phyloP scores from a whole-genome alignment of 2,888 invertebrate species.

The Drosophila limbata region DNA sequence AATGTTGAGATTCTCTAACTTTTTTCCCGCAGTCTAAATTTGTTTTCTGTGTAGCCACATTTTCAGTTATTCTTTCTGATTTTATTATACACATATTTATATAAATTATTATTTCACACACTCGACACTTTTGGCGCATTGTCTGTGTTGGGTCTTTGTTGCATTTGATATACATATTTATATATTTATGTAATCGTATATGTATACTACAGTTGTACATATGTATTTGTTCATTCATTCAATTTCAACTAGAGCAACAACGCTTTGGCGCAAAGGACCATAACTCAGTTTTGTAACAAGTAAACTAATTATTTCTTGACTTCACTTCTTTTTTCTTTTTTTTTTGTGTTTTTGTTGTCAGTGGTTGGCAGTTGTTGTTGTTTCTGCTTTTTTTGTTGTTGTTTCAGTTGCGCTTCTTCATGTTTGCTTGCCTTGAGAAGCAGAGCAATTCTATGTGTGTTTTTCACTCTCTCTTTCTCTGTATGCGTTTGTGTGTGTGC shows the following conservation, averaged over 20 bases:
- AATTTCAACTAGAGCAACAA: constrained; percentile 70
- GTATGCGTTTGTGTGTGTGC: constrained; percentile 6
- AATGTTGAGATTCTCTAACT: too few species aligned
- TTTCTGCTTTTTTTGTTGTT: constrained; percentile 14
- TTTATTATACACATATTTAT: constrained; percentile 2
- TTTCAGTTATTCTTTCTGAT: constrained; percentile 22
- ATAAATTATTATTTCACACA: constrained; percentile 53
- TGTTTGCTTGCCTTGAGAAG: constrained; percentile 58
- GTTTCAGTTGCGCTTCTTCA: constrained; percentile 32
- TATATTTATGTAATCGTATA: constrained; percentile 1
- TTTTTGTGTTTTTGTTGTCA: constrained; percentile 27
- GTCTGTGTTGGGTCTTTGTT: constrained; percentile 24
- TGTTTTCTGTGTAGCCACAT: constrained; percentile 16
- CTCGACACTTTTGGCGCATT: constrained; percentile 60
- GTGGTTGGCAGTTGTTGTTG: constrained; percentile 41
- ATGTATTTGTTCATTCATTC: constrained; percentile 58
- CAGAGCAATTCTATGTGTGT: constrained; percentile 17
- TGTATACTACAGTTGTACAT: constrained; percentile 11
- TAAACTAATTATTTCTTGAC: constrained; percentile 81
- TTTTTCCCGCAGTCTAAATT: too few species aligned
- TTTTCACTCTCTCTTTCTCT: constrained; percentile 10
- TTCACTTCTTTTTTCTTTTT: constrained; percentile 52
- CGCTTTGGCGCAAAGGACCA: constrained; percentile 63
- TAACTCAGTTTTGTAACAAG: constrained; percentile 81
- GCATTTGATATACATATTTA: constrained; percentile 12